phyloP scores from a whole-genome alignment of 2,888 invertebrate genomes.

The Sycophila texana region DNA sequence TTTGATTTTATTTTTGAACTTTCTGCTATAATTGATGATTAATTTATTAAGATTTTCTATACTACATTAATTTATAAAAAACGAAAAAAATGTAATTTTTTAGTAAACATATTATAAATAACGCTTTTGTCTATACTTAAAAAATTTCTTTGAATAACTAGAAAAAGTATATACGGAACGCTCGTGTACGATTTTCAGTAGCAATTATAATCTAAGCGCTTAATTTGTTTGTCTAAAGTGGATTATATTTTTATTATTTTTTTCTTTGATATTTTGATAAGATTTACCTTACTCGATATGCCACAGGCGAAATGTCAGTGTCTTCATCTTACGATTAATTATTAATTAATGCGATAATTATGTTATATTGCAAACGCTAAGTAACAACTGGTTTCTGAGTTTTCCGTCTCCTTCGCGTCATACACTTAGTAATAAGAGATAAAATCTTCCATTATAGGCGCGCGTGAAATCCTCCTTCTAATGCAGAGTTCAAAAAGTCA shows the following conservation, averaged over 20 bases:
- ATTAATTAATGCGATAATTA: conserved; percentile 20
- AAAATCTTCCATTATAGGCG: neutral
- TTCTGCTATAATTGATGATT: neutral
- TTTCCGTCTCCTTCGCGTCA: conserved; percentile 48
- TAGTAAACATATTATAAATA: neutral
- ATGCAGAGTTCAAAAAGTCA: neutral
- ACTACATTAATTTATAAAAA: too few species aligned
- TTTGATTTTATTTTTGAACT: neutral
- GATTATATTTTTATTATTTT: conserved; percentile 27
- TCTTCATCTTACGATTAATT: conserved; percentile 27
- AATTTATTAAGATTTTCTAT: neutral
- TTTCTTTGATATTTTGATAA: conserved; percentile 32
- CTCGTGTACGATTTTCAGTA: conserved; percentile 9
- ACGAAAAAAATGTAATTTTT: too few species aligned
- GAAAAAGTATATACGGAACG: conserved; percentile 7
- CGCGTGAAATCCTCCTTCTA: neutral
- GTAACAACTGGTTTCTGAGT: conserved; percentile 48
- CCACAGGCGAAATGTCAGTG: conserved; percentile 15
- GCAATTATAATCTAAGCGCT: conserved; percentile 22
- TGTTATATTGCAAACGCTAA: conserved; percentile 47
- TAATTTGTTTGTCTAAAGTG: conserved; percentile 36
- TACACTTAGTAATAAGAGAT: neutral
- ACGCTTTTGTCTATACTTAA: too few species aligned
- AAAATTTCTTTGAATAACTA: neutral
- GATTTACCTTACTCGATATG: conserved; percentile 46